Base-by-base conservation (phyloP, 2,797 vertebrate species). In the Tenualosa ilisha region DNA sequence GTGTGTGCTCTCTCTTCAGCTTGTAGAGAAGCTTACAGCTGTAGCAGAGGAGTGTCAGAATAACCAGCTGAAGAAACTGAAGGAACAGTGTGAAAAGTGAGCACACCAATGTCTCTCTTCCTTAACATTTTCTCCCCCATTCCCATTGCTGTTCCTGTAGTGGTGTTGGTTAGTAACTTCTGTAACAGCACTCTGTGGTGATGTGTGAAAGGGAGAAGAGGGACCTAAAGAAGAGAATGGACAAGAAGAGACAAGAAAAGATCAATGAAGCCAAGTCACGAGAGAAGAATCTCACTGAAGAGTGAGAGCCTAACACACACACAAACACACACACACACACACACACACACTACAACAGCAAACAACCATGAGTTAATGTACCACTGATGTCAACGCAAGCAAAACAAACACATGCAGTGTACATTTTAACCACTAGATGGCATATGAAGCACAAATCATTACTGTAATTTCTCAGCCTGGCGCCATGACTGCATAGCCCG, bases 191-290 rank as follows among this genome's bases (percentile, higher is more conserved):
- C 0, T n/a, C 1, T 85, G 26, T 12, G 37, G 0, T 2, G 40
- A 13, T 81, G 31, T 53, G 17, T 81, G 89, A 6, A 1, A 99
- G 98, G 93, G 98, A 99, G 91, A 99, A 98, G 94, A 99, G 99
- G 87, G 98, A 99, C 31, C 87, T 99, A 51, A 99, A 99, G 93
- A 99, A 99, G 93, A 99, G 97, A 92, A 99, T 99, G 98, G 98
- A 99, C 91, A 99, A 97, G 91, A 98, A 97, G 89, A 94, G 98
- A 49, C 98, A 99, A 90, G 98, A 99, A 92, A 99, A 97, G 93
- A 97, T 99, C 87, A 98, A 96, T 1, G 98, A 99, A 89, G 97
- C 97, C 6, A 98, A 98, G 91, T 97, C 97, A 13, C 98, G 97
- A 93, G 98, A 99, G 93, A 99, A 97, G 92, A 97, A 97, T 81